Percentiles rank a stretch among this genome's conserved stretches.
Evolutionary conservation across 2,888 invertebrate species (phyloP).

Genomic region (Eulithis prunata): DNA sequence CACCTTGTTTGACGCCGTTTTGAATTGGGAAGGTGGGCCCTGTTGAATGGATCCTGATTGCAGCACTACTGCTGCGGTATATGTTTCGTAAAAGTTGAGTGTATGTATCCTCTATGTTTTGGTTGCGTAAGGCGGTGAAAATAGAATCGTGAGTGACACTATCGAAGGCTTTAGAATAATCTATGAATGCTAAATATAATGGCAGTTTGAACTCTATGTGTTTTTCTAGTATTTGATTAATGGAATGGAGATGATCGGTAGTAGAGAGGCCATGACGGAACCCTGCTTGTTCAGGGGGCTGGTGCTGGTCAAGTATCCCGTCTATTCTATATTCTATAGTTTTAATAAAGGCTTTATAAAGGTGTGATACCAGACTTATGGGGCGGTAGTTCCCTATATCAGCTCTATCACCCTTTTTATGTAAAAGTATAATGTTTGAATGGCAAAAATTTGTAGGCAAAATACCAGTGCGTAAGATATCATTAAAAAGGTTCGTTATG

Average conservation of each 20-base stretch:
- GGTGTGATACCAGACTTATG: not conserved
- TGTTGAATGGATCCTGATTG: not conserved
- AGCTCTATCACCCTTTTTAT: slow-evolving; percentile 2
- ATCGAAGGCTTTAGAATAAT: slow-evolving; percentile 7
- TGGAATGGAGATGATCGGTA: not conserved
- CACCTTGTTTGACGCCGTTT: slow-evolving; percentile 8
- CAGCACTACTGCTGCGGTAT: not conserved
- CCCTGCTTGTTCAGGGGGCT: slow-evolving; percentile 3
- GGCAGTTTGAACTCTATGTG: not conserved
- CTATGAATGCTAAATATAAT: not conserved
- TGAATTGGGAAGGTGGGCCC: not conserved
- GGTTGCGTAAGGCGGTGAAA: not conserved
- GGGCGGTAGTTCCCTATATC: not conserved
- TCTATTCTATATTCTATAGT: not conserved
- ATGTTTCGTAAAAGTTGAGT: not conserved
- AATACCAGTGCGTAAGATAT: not conserved
- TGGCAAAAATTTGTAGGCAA: not conserved
- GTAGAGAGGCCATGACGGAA: not conserved
- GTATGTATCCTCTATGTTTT: not conserved
- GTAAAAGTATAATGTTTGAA: not conserved
- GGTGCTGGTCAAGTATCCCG: not conserved
- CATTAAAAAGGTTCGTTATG: slow-evolving; percentile 1
- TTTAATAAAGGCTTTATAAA: not conserved
- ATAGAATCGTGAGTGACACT: not conserved
- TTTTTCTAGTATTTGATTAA: slow-evolving; percentile 1